Base-by-base conservation (phyloP, 2,113 vertebrate genomes). In the Ginglymostoma cirratum region DNA sequence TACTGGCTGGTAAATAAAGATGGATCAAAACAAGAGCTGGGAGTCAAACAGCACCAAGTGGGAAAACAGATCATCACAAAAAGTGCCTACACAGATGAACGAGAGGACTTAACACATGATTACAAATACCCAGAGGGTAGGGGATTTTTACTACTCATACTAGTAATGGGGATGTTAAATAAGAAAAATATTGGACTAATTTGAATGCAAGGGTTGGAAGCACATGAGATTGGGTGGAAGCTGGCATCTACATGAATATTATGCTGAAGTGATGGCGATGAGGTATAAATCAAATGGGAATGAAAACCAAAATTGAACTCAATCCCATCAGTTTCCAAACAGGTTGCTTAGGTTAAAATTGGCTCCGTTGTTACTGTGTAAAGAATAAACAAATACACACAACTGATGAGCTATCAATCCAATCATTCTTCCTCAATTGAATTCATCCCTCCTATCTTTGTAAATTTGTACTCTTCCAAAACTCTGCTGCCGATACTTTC, bases 121-220 rank as follows among this genome's bases (percentile, higher is more conserved):
- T 98, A 98, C 96, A 98, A 98, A 97, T 98, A 98, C 96, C 97
- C 98, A 80, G 98, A 98, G 96, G 97, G 98, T 98, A 86, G 21
- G 78, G 94, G 23, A 42, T 45, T 70, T 85, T 52, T 70, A 48
- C 94, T 76, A 24, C 14, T 45, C 38, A 19, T 42, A 52, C 48
- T 76, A 86, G 27, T 45, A 17, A 27, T 86, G 61, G 48, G 78
- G 34, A 66, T 30, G 5, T 61, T 86, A 6, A 21, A 7, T 45
- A 38, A 45, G 80, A 45, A 38, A 45, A 17, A 83, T 83, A 12
- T 76, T 30, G 30, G 30, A 14, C 72, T 76, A 14, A 76, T 76
- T 76, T 76, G 72, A 76, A 34, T 12, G 27, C 34, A 76, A 76
- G 72, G 30, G 27, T 14, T 76, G 72, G 30, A 76, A 76, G 30